Evolutionary conservation across 2,113 vertebrate species (phyloP).

Genomic region (Epinephelus moara): DNA sequence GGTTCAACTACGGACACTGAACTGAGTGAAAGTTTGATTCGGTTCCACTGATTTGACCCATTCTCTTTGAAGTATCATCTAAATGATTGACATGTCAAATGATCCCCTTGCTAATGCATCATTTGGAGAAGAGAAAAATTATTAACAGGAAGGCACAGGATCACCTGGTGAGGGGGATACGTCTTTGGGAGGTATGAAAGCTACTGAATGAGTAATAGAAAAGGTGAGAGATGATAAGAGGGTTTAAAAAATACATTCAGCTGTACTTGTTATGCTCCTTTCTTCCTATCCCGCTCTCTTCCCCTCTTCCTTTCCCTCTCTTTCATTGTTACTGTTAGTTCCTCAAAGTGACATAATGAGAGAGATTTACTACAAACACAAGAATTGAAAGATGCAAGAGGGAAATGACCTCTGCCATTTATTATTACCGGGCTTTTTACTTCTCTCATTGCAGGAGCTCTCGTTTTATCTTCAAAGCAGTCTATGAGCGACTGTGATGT

Average conservation of each 20-base stretch:
- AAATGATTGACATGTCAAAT: neutral
- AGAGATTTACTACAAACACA: conserved; percentile 18
- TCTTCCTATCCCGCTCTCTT: neutral
- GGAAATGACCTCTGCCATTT: conserved; percentile 39
- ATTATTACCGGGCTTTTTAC: conserved; percentile 31
- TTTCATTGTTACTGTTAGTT: neutral
- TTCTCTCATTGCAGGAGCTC: conserved; percentile 32
- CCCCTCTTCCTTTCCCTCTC: neutral
- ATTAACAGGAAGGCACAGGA: conserved; percentile 5
- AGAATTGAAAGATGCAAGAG: conserved; percentile 43
- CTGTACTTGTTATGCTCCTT: neutral
- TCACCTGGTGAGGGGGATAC: conserved; percentile 21
- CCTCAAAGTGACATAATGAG: conserved; percentile 41
- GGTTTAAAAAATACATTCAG: conserved; percentile 13
- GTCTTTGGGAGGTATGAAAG: conserved; percentile 5
- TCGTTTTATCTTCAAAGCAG: conserved; percentile 57
- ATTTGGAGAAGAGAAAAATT: neutral
- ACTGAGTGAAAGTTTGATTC: neutral
- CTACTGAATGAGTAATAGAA: conserved; percentile 21
- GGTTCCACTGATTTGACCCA: neutral
- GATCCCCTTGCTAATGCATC: neutral
- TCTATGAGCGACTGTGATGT: conserved; percentile 37
- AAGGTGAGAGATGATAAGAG: conserved; percentile 12
- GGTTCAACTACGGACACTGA: neutral
- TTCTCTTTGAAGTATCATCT: neutral